Base-by-base conservation (phyloP, 2,888 invertebrate genomes). In the Anoplius nigerrimus region DNA sequence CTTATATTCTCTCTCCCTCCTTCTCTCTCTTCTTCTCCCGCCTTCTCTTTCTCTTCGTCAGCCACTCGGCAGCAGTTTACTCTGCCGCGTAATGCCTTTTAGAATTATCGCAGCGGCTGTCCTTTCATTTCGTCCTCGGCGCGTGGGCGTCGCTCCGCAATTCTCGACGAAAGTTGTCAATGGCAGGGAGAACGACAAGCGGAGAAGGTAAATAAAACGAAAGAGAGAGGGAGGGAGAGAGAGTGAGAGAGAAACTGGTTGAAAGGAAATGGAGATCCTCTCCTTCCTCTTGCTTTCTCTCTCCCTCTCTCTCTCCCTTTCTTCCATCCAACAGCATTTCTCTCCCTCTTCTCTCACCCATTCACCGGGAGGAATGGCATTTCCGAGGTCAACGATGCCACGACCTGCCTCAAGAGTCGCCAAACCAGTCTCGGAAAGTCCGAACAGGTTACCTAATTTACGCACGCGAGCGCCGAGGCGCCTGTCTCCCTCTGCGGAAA, bases 361-460 rank as follows among this genome's bases (percentile, higher is more conserved):
- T 79, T 79, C 78, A 76, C 69, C 71, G 59, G 54, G 64, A 72
- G 65, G 51, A 62, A 71, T 68, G 69, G 68, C 64, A 74, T 79
- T 73, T 70, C 68, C 67, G 69, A 74, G 75, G 73, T 77, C 75
- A 71, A 66, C 69, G 72, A 80, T 82, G 80, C 69, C 78, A 63
- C 74, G 81, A 82, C 82, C 80, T 82, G 74, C 75, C 79, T 78
- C 79, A 79, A 78, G 67, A 77, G 68, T 76, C 72, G 77, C 64
- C 71, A 83, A 84, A 84, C 81, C 82, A 77, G 82, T 84, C 81
- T 70, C 66, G 67, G 73, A 64, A 77, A 74, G 78, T 76, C 73
- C 67, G 62, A 76, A 76, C 76, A 76, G 72, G 77, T 80, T 81
- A 77, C 76, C 80, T 76, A 78, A 81, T 81, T 79, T 76, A 77